Percentiles rank a stretch among this genome's conserved stretches.
Evolutionary conservation across 2,113 vertebrate genomes (phyloP).

Genomic region (Phrynosoma platyrhinos): DNA sequence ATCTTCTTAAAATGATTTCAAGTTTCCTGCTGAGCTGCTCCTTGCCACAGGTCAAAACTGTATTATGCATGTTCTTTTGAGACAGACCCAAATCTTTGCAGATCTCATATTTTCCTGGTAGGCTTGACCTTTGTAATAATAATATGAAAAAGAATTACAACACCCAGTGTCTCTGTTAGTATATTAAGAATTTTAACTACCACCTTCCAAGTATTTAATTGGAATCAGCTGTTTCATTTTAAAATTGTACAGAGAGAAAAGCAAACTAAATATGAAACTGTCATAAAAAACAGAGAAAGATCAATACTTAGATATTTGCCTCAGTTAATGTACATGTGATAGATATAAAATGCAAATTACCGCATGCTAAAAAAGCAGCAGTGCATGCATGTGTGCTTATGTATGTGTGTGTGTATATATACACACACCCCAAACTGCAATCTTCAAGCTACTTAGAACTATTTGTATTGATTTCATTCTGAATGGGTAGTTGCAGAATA

Average conservation of each 20-base stretch:
- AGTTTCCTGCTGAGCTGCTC: conserved; percentile 12
- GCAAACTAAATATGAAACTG: not conserved
- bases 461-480: conserved; percentile 32
- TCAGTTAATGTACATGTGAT: not conserved
- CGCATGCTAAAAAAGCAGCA: not conserved
- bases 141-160: not conserved
- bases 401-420: too few relatives aligned
- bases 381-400: not conserved
- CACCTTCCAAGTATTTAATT: not conserved
- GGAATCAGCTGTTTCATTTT: not conserved
- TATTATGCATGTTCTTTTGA: not conserved
- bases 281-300: conserved; percentile 8
- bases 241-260: conserved; percentile 10
- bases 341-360: conserved; percentile 35
- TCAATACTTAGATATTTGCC: conserved; percentile 23
- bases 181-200: not conserved
- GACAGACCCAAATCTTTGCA: not conserved
- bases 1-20: conserved; percentile 12
- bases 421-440: not conserved
- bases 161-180: not conserved
- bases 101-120: not conserved
- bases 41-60: not conserved
- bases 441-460: conserved; percentile 33
- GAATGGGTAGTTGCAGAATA: conserved; percentile 29
- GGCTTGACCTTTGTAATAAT: conserved; percentile 2